Evolutionary conservation across 2,888 invertebrate species (phyloP), one percentile per base, ranked within the genome.

Genomic region (Coenonympha glycerion): DNA sequence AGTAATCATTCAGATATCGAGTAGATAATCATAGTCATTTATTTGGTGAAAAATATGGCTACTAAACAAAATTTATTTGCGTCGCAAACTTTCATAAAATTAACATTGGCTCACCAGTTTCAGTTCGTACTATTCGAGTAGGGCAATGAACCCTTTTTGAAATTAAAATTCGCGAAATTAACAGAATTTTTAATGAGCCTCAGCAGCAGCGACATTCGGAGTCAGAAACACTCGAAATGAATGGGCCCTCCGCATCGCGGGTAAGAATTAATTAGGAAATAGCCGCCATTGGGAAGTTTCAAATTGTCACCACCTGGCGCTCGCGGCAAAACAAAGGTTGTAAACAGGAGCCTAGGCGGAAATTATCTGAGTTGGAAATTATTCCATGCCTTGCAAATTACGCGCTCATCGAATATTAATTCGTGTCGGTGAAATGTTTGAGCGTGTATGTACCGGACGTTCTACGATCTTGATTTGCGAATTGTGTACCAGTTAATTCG

Each of bases 221-320:
- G 21, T 21, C 21, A 19, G 30, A 55, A 57, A 52, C 61, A 66
- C 61, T 68, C 61, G 59, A 64, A 71, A 67, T 61, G 63, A 71
- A 70, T 65, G 60, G 60, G 65, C 57, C 61, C 60, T 54, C 56
- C 30, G 63, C 72, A 69, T 71, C 67, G 71, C 59, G 68, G 66
- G 57, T 66, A 70, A 71, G 68, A 77, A 76, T 76, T 76, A 76
- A 79, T 77, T 75, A 76, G 65, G 65, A 62, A 65, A 65, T 59
- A 63, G 64, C 62, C 60, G 60, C 61, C 64, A 68, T 73, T 69
- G 67, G 67, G 72, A 79, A 76, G 64, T 78, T 79, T 64, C 58
- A 54, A 66, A 69, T 64, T 68, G 73, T 73, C 68, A 62, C 68
- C 76, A 79, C 71, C 75, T 77, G 75, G 67, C 64, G 65, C 64